These are phyloP conservation scores for Drosophila obscura DNA, from an alignment of 1,140 invertebrate species.

Conservation along the genomic window DNA sequence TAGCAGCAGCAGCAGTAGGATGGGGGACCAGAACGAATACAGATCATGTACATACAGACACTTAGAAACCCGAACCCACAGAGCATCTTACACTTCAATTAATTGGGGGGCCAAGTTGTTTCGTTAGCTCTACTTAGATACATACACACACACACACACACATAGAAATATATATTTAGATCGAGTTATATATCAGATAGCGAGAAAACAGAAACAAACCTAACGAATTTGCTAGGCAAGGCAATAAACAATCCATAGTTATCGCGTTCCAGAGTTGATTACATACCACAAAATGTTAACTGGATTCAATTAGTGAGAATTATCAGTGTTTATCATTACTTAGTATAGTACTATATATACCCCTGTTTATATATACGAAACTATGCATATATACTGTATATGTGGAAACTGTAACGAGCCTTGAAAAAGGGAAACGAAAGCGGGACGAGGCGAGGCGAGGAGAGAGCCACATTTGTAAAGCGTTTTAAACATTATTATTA, in stretches of 20 bases:
- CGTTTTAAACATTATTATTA: slow-evolving; percentile 60
- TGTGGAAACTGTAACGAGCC: slow-evolving; percentile 44
- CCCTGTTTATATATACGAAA: slow-evolving; percentile 46
- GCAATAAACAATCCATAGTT: slow-evolving; percentile 72
- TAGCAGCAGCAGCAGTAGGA: not conserved
- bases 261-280: slow-evolving; percentile 59
- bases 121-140: slow-evolving; percentile 53
- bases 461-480: slow-evolving; percentile 66
- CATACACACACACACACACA: slow-evolving; percentile 20
- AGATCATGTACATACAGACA: slow-evolving; percentile 66
- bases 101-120: slow-evolving; percentile 71
- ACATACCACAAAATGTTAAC: slow-evolving; percentile 55
- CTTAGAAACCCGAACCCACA: slow-evolving; percentile 11
- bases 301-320: slow-evolving; percentile 73
- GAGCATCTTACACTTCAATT: slow-evolving; percentile 56
- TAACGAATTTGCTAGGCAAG: slow-evolving; percentile 83
- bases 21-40: not conserved
- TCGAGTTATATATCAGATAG: slow-evolving; percentile 31
- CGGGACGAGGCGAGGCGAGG: slow-evolving; percentile 44
- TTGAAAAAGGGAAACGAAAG: slow-evolving; percentile 58
- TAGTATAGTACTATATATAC: slow-evolving; percentile 36
- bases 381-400: slow-evolving; percentile 1
- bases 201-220: slow-evolving; percentile 42
- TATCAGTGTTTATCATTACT: slow-evolving; percentile 48
- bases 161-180: slow-evolving; percentile 29